Evolutionary conservation across 2,113 vertebrate species (phyloP), one percentile per base, ranked within the genome.

Genomic region (Spea bombifrons): DNA sequence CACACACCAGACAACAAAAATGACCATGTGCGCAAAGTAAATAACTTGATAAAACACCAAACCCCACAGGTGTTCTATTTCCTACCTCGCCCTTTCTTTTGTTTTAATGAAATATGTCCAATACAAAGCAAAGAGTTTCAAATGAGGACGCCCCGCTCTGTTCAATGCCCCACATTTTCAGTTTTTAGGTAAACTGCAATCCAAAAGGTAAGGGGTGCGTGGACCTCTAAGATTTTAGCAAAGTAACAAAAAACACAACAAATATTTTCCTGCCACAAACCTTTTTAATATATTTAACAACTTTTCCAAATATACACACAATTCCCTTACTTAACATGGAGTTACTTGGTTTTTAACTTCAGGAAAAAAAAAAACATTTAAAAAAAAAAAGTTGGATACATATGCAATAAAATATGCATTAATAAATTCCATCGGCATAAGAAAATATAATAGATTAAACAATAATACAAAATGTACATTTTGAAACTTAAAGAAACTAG

Each of bases 381-480:
- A 30, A 30, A 64, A 50, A 15, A n/a, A 50, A 16, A 4, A n/a
- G 67, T 7, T 16, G 8, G 17, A 68, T 55, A 71, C 50, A 45
- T 43, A 53, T 57, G 30, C 50, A 53, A 10, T 57, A 57, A 47
- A 57, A 72, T 72, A 72, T 55, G 43, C 10, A 67, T 13, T 7
- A 13, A 52, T 70, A 55, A 57, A 44, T 72, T 30, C 5, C 13
- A 57, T 8, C 5, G 3, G 16, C 30, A 10, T 72, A 57, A 71
- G 70, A 72, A 72, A 72, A 72, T 72, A 69, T 13, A 3, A 12
- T 57, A 57, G 12, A 52, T 17, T 55, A 43, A 44, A 8, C n/a
- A 47, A 45, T 46, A 44, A 57, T 69, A 69, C 46, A 69, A 30
- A 50, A 50, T 69, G 67, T 69, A 16, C 43, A 67, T 30, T 30